phyloP scores from a whole-genome alignment of 2,888 invertebrate species.

The Phyto melanocephala region DNA sequence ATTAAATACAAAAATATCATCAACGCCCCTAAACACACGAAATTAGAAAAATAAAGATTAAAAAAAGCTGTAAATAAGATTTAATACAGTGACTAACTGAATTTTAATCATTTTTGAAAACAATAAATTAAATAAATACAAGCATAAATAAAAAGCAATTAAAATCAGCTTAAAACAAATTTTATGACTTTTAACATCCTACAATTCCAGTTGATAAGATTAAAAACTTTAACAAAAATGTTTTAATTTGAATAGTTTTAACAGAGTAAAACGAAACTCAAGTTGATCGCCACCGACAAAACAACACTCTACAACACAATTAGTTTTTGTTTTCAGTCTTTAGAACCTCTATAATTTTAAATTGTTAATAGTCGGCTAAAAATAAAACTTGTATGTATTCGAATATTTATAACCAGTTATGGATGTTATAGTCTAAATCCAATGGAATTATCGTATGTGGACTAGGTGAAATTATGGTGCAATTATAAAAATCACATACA shows the following conservation, averaged over 20 bases:
- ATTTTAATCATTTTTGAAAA: not conserved
- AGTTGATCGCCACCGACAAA: no score
- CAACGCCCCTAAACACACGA: not conserved
- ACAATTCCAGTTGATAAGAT: constrained; percentile 13
- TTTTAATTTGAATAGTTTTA: constrained; percentile 43
- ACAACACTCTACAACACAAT: no score
- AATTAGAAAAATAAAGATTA: not conserved
- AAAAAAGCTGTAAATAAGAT: constrained; percentile 56
- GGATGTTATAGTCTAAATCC: no score
- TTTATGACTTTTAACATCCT: constrained; percentile 44
- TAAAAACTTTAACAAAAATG: constrained; percentile 3
- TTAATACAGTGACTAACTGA: constrained; percentile 19
- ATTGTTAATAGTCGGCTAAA: no score
- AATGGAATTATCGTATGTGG: no score
- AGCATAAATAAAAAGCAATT: constrained; percentile 50
- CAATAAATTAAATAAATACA: constrained; percentile 52
- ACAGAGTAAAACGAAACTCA: not conserved
- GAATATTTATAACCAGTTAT: no score
- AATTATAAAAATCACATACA: no score
- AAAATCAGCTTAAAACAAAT: constrained; percentile 62
- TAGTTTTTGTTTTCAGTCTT: no score
- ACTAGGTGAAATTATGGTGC: no score
- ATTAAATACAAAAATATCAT: not conserved
- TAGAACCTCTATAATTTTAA: no score
- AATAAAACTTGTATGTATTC: no score